These are phyloP conservation scores for Nothocercus nigrocapillus DNA, from an alignment of 2,113 vertebrate genomes.

Conservation along the genomic window DNA sequence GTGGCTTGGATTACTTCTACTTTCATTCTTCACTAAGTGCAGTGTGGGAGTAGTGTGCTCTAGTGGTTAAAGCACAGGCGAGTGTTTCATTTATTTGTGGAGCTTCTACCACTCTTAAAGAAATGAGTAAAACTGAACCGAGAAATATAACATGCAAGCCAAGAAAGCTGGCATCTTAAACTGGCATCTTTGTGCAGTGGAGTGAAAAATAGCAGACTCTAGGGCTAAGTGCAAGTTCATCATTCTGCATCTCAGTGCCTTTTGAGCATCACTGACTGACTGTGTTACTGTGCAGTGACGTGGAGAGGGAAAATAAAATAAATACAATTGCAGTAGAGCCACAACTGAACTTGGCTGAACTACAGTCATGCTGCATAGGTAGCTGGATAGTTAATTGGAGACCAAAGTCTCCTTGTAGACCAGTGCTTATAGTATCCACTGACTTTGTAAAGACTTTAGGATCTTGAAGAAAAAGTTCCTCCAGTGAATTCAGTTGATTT, in stretches of 20 bases:
- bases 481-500: neutral
- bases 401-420: neutral
- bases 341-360: neutral
- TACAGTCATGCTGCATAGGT: neutral
- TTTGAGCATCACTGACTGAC: neutral
- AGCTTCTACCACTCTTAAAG: neutral
- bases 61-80: neutral
- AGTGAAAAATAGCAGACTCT: neutral
- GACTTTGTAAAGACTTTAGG: neutral
- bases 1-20: constrained; percentile 16
- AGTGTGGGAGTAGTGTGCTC: neutral
- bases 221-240: neutral
- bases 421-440: neutral
- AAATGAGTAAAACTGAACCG: neutral
- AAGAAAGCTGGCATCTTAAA: constrained; percentile 18
- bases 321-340: neutral
- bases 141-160: constrained; percentile 9
- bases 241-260: neutral
- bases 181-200: neutral
- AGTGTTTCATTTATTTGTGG: neutral
- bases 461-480: neutral
- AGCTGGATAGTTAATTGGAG: neutral
- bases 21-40: neutral
- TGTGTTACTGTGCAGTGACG: neutral
- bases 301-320: neutral